Percentiles rank a stretch among this genome's conserved stretches.
Conservation (phyloP, 2,113 vertebrate genomes). For the Halichoerus grypus region DNA sequence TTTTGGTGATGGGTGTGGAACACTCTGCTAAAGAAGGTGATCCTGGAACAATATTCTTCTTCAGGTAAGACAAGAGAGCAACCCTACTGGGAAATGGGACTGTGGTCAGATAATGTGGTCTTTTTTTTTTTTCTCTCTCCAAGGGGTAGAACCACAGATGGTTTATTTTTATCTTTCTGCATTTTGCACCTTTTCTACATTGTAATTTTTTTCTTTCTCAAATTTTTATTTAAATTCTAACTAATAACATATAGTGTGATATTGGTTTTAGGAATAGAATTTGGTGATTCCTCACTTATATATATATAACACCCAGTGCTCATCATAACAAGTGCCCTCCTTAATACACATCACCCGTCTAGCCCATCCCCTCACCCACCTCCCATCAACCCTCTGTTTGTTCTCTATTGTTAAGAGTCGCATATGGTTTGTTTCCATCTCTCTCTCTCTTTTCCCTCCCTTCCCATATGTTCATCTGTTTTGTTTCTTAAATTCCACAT, state of each 20-base stretch:
- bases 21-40: constrained; percentile 92
- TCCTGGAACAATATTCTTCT: constrained; percentile 93
- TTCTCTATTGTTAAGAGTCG: neutral
- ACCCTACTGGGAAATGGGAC: neutral
- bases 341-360: neutral
- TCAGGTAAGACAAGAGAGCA: constrained; percentile 90
- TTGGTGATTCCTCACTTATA: neutral
- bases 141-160: neutral
- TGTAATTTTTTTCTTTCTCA: neutral
- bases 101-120: neutral
- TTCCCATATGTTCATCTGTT: neutral
- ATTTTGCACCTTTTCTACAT: neutral
- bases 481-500: neutral
- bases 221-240: neutral
- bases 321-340: neutral
- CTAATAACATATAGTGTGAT: neutral
- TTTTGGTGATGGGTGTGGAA: constrained; percentile 93
- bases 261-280: neutral
- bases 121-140: neutral
- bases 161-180: neutral
- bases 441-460: neutral
- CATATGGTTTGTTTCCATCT: neutral
- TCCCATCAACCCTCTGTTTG: neutral
- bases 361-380: neutral
- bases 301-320: neutral